Evolutionary conservation across 2,113 vertebrate species (phyloP), one percentile per base, ranked within the genome.

Genomic region (Chloroceryle aenea): DNA sequence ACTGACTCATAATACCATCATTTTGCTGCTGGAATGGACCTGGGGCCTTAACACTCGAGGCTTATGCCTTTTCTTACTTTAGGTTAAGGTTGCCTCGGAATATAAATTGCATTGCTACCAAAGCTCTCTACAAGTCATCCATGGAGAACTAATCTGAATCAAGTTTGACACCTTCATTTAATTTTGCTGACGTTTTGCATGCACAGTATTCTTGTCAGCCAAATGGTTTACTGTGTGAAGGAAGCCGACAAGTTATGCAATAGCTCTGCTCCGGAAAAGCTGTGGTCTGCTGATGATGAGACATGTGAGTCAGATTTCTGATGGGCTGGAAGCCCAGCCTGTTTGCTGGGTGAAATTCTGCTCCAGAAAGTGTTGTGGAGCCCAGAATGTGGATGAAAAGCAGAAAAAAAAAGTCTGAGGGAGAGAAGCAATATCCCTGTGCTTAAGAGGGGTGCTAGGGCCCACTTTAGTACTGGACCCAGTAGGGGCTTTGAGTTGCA

Each of bases 351-450:
- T 56, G 42, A 67, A 67, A 82, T 82, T 59, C 66, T 36, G 43
- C 25, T 38, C 40, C 52, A 42, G 67, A 26, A 82, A 32, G 15
- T 13, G 12, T 38, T 59, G 32, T 53, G 66, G 40, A 61, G 38
- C 50, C 40, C 34, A 30, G 55, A 26, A 19, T 7, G 29, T 4
- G 34, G 53, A 27, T 0, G 0, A 66, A 68, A 29, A 79, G 40
- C n/a, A 91, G 34, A 47, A 63, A 61, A 58, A 40, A 36, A 45
- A 68, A 27, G 32, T 4, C 38, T 14, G 47, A n/a, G 19, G 29
- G 50, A 66, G n/a, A 61, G 48, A 42, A 12, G 12, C 1, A 0
- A 7, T 22, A 5, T 1, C 12, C 8, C 62, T 64, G 22, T 63
- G 48, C 38, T 43, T 15, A 5, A 34, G 18, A 8, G 34, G 18